phyloP scores from a whole-genome alignment of 2,797 vertebrate species.

The Masticophis lateralis region DNA sequence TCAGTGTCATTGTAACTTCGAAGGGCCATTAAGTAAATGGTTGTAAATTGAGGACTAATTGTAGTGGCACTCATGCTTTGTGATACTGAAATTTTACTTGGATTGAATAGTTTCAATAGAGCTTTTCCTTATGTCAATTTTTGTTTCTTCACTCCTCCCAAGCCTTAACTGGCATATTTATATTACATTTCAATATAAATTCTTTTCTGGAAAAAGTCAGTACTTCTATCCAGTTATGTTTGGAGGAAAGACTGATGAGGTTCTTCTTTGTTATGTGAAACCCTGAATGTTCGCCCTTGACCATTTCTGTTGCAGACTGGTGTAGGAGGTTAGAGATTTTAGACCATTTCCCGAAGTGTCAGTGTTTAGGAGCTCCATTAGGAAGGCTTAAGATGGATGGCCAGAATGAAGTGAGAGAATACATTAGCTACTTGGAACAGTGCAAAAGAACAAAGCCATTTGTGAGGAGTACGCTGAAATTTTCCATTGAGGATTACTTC shows the following conservation, averaged over 20 bases:
- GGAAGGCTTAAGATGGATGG: conserved; percentile 53
- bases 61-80: background rate
- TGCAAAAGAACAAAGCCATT: conserved; percentile 39
- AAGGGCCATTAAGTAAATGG: background rate
- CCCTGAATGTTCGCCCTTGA: conserved; percentile 59
- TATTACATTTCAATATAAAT: background rate
- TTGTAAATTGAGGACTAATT: background rate
- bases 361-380: conserved; percentile 54
- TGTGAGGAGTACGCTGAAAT: conserved; percentile 28
- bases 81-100: background rate
- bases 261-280: conserved; percentile 51
- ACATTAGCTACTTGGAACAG: conserved; percentile 55
- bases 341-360: conserved; percentile 47
- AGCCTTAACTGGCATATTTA: background rate
- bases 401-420: conserved; percentile 53
- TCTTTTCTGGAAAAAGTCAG: background rate
- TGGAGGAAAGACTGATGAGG: conserved; percentile 54
- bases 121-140: background rate
- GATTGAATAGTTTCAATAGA: background rate
- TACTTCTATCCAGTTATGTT: rapidly evolving
- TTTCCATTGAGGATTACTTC: background rate
- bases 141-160: background rate
- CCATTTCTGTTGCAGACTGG: background rate
- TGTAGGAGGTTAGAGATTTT: conserved; percentile 52
- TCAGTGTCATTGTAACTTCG: background rate